Conservation (phyloP, 2,797 vertebrate genomes). For the Psittacula echo region DNA sequence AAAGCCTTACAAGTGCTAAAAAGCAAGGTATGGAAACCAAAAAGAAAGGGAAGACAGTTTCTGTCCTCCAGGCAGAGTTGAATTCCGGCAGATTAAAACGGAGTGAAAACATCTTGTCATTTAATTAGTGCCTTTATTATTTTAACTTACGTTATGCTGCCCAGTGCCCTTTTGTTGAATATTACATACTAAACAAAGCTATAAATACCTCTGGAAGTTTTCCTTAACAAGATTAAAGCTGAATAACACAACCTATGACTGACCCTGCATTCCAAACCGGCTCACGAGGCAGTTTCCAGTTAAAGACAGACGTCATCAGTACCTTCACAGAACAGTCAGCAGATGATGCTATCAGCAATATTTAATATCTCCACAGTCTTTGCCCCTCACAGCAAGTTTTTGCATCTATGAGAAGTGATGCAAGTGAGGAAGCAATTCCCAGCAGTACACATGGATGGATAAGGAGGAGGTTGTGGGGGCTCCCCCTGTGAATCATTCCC, state of each 20-base stretch:
- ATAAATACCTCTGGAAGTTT: slow-evolving; percentile 23
- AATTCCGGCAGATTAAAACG: slow-evolving; percentile 32
- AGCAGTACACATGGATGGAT: background rate
- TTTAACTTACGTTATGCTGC: slow-evolving; percentile 22
- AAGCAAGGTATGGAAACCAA: background rate
- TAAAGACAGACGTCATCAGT: background rate
- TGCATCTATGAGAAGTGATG: background rate
- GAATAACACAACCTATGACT: background rate
- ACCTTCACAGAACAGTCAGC: background rate
- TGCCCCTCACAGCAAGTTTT: background rate
- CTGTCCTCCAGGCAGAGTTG: slow-evolving; percentile 46
- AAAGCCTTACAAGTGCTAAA: slow-evolving; percentile 2
- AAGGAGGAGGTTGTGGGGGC: background rate
- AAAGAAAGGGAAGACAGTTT: slow-evolving; percentile 25
- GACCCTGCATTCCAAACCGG: background rate
- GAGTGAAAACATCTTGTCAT: slow-evolving; percentile 65
- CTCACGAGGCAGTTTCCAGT: background rate
- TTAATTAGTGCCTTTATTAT: slow-evolving; percentile 61
- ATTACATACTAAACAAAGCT: background rate
- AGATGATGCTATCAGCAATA: background rate
- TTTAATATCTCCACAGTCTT: background rate
- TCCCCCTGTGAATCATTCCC: background rate
- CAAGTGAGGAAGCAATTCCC: background rate
- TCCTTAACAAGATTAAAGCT: slow-evolving; percentile 30
- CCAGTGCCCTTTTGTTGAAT: slow-evolving; percentile 19